Percentiles rank a stretch among this genome's conserved stretches.
These are phyloP conservation scores for Tetramorium parvispinum DNA, from an alignment of 1,140 invertebrate species.

Conservation along the genomic window DNA sequence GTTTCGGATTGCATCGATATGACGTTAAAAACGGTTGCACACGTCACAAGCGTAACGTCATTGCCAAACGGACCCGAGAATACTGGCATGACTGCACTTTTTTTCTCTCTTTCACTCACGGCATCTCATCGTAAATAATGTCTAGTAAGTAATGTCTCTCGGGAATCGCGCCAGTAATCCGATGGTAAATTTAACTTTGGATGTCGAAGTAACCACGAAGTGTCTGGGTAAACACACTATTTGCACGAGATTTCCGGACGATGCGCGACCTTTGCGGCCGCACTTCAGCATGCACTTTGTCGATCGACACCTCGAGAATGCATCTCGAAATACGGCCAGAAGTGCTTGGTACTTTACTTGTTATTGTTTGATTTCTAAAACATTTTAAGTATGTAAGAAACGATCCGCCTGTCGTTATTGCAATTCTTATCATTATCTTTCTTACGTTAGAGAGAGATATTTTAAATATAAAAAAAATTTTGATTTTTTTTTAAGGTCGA, in stretches of 20 bases:
- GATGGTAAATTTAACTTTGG: constrained; percentile 78
- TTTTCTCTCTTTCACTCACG: constrained; percentile 9
- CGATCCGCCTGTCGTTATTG: neutral
- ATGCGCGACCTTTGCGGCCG: constrained; percentile 24
- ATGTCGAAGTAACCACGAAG: constrained; percentile 57
- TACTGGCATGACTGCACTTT: neutral
- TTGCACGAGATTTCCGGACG: constrained; percentile 48
- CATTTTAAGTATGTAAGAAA: neutral
- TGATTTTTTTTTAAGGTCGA: too few species aligned
- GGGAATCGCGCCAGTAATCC: constrained; percentile 76
- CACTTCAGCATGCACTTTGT: neutral
- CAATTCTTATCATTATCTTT: constrained; percentile 4
- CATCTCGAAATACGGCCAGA: constrained; percentile 6
- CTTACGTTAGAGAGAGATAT: neutral
- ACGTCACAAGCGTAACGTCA: constrained; percentile 34
- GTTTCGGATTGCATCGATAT: constrained; percentile 4
- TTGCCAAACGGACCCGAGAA: constrained; percentile 4
- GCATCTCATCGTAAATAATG: constrained; percentile 69
- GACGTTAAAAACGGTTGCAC: constrained; percentile 21
- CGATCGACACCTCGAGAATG: constrained; percentile 9
- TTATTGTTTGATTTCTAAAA: constrained; percentile 8
- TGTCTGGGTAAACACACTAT: constrained; percentile 66
- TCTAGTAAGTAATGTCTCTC: constrained; percentile 55
- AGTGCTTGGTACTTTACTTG: constrained; percentile 28
- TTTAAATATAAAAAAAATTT: too few species aligned